Conservation (phyloP, 2,888 invertebrate species). For the Heliconius hortense region DNA sequence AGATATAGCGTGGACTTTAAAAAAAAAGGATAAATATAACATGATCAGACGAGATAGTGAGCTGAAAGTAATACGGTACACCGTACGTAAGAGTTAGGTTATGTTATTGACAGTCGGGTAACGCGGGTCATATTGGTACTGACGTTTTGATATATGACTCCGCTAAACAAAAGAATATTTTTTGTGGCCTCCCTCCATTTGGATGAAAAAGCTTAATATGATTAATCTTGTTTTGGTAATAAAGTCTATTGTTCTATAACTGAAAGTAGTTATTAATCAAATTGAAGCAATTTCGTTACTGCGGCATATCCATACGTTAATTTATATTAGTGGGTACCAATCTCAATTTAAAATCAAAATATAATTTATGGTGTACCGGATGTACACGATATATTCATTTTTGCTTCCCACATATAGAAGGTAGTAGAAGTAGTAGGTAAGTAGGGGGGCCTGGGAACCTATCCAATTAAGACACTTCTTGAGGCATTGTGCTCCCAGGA, state of each 20-base stretch:
- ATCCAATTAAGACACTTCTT: too few species aligned
- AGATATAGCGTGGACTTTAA: neutral
- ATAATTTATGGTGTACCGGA: too few species aligned
- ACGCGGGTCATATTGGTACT: slow-evolving; percentile 41
- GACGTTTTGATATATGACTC: slow-evolving; percentile 42
- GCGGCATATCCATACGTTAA: too few species aligned
- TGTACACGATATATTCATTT: too few species aligned
- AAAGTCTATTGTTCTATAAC: neutral
- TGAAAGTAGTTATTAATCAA: neutral
- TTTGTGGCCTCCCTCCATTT: slow-evolving; percentile 26
- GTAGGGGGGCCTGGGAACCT: too few species aligned
- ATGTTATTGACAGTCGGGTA: slow-evolving; percentile 43
- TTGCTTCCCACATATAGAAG: too few species aligned
- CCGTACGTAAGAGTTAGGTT: slow-evolving; percentile 39
- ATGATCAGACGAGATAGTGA: slow-evolving; percentile 32
- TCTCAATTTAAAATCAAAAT: too few species aligned
- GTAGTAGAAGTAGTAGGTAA: too few species aligned
- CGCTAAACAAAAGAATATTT: slow-evolving; percentile 36
- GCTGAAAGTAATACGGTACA: slow-evolving; percentile 41
- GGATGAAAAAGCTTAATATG: slow-evolving; percentile 5
- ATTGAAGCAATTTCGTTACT: neutral
- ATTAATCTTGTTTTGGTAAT: neutral
- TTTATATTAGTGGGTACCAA: too few species aligned
- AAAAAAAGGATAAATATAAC: slow-evolving; percentile 12
- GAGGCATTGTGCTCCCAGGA: too few species aligned